Conservation (phyloP, 2,113 vertebrate genomes). For the Mesoclemmys tuberculata region DNA sequence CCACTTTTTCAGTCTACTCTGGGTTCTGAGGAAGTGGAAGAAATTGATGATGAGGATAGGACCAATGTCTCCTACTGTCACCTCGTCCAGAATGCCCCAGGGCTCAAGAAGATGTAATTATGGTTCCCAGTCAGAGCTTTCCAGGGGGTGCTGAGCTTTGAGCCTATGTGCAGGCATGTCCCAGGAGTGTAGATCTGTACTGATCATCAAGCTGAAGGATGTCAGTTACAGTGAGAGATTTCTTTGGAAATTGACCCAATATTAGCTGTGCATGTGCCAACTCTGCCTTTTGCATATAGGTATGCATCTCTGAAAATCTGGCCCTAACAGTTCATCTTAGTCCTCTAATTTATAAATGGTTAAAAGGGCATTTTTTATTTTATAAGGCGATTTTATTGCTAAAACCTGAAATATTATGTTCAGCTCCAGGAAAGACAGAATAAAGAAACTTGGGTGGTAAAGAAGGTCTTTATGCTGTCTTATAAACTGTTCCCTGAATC, state of each 20-base stretch:
- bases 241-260: not conserved
- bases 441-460: not conserved
- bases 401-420: not conserved
- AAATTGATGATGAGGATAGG: not conserved
- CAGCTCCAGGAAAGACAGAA: not conserved
- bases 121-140: not conserved
- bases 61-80: not conserved
- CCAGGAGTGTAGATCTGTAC: not conserved
- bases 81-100: not conserved
- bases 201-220: not conserved
- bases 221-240: not conserved
- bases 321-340: not conserved
- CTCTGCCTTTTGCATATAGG: not conserved
- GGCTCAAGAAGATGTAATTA: accelerated
- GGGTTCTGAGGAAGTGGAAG: not conserved
- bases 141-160: not conserved
- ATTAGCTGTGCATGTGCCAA: not conserved
- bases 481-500: constrained; percentile 3
- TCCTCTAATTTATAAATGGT: not conserved
- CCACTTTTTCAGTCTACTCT: not conserved
- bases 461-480: constrained; percentile 19
- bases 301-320: not conserved
- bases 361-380: not conserved
- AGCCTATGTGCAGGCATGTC: not conserved
- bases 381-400: not conserved